Conservation (phyloP, 30 jellyfish, hydroid and myxozoan genomes). For the Aurelia coerulea region DNA sequence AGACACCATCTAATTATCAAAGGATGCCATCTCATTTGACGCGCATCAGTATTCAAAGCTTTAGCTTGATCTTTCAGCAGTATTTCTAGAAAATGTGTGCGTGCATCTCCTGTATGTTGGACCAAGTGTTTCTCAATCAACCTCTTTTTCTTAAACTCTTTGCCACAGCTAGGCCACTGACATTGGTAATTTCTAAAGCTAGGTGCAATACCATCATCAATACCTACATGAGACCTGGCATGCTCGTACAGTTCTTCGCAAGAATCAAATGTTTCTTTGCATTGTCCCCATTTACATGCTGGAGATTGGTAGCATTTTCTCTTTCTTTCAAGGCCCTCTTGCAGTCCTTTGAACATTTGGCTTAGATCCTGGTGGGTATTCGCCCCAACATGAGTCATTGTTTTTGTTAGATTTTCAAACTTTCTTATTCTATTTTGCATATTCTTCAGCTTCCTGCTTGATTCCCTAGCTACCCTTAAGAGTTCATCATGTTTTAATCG, state of each 20-base stretch:
- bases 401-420: not conserved
- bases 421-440: no score
- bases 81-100: constrained; percentile 5
- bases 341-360: not conserved
- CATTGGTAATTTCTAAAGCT: not conserved
- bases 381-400: constrained; percentile 10
- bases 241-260: not conserved
- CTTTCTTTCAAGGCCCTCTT: constrained; percentile 7
- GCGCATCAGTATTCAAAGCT: not conserved
- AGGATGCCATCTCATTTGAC: constrained; percentile 34
- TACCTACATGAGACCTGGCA: not conserved
- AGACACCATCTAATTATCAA: constrained; percentile 5
- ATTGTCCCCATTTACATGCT: not conserved
- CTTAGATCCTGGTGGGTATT: not conserved
- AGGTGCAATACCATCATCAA: not conserved
- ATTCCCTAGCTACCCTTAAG: no score
- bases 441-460: no score
- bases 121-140: constrained; percentile 2
- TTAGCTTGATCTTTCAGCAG: constrained; percentile 28
- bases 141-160: constrained; percentile 7
- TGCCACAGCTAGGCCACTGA: not conserved
- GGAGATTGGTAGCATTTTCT: not conserved
- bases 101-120: constrained; percentile 3
- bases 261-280: not conserved
- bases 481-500: no score